These are phyloP conservation scores for Tetragonula clypearis DNA, from an alignment of 1,140 invertebrate genomes.

Conservation along the genomic window DNA sequence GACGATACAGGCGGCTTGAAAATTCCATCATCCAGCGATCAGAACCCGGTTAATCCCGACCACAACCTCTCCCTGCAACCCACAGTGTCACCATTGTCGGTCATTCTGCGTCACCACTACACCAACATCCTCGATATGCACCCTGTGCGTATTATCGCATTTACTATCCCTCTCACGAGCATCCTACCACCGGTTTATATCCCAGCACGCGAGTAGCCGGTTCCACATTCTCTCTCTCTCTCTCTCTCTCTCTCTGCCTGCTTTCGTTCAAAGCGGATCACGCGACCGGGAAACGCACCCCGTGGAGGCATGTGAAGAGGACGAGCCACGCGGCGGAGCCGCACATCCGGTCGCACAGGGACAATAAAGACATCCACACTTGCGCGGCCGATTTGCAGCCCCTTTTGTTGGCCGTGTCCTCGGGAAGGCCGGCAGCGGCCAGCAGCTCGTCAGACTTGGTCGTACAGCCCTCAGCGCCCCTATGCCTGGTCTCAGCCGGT, in stretches of 20 bases:
- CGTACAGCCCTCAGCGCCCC: slow-evolving; percentile 9
- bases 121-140: too few species aligned
- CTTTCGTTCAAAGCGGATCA: slow-evolving; percentile 39
- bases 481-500: background rate
- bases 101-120: background rate
- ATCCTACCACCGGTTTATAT: background rate
- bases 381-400: slow-evolving; percentile 60
- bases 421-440: slow-evolving; percentile 2
- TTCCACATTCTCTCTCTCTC: background rate
- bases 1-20: background rate
- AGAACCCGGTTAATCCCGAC: background rate
- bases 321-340: slow-evolving; percentile 75
- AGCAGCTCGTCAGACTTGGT: slow-evolving; percentile 30
- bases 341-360: slow-evolving; percentile 67
- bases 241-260: background rate
- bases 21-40: background rate
- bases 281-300: slow-evolving; percentile 71
- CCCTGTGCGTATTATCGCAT: too few species aligned
- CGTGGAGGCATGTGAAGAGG: slow-evolving; percentile 76
- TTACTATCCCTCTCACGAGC: background rate
- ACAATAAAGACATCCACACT: slow-evolving; percentile 64
- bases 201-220: background rate
- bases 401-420: slow-evolving; percentile 52
- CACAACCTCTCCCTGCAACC: too few species aligned
- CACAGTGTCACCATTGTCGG: background rate